phyloP scores from a whole-genome alignment of 2,888 invertebrate species.

The Syrphus vitripennis region DNA sequence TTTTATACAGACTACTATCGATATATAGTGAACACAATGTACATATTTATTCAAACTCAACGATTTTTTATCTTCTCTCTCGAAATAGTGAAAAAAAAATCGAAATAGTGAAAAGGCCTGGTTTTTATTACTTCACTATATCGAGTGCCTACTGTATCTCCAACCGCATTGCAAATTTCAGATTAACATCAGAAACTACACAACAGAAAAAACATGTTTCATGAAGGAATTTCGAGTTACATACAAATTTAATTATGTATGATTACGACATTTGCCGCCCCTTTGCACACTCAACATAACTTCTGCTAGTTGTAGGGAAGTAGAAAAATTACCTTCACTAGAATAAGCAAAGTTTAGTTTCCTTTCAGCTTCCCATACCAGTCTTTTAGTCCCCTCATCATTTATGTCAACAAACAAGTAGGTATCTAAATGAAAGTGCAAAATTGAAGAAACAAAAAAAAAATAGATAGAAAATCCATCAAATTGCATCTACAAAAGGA shows the following conservation, averaged over 20 bases:
- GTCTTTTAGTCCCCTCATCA: not conserved
- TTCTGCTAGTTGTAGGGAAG: not conserved
- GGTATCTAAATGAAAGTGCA: constrained; percentile 56
- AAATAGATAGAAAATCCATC: constrained; percentile 31
- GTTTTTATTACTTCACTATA: too few relatives aligned
- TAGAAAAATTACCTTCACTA: constrained; percentile 49
- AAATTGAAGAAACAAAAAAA: not conserved
- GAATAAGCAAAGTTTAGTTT: constrained; percentile 38
- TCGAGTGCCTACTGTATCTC: constrained; percentile 14
- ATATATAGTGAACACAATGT: too few relatives aligned
- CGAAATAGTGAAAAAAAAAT: too few relatives aligned
- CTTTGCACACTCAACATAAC: not conserved
- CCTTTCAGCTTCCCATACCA: not conserved
- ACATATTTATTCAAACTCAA: too few relatives aligned
- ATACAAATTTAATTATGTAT: constrained; percentile 44
- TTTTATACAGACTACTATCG: too few relatives aligned
- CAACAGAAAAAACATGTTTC: constrained; percentile 33
- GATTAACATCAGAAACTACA: too few relatives aligned
- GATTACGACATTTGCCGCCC: constrained; percentile 8
- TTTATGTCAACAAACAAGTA: constrained; percentile 34
- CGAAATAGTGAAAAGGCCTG: too few relatives aligned
- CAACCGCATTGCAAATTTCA: not conserved
- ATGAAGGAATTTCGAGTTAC: constrained; percentile 15
- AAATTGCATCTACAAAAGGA: constrained; percentile 42
- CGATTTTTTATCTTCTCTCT: too few relatives aligned